Conservation (phyloP, 2,113 vertebrate species). For the Balaeniceps rex region DNA sequence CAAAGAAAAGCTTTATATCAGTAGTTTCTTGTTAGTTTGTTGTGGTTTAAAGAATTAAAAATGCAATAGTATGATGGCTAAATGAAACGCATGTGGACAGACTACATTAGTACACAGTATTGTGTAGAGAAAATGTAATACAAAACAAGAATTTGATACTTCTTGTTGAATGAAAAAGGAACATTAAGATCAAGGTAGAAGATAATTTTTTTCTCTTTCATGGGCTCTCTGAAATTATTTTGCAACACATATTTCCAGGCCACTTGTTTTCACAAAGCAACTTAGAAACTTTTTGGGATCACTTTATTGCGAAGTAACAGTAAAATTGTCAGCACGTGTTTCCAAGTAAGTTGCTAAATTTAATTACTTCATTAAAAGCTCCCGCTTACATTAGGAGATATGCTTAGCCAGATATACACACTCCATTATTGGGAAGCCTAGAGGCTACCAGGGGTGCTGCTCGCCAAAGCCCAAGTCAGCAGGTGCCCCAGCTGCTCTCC, state of each 20-base stretch:
- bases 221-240: not conserved
- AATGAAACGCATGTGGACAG: not conserved
- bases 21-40: not conserved
- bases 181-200: not conserved
- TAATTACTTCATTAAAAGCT: not conserved
- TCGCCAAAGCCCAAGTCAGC: rapidly evolving
- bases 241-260: not conserved
- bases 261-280: not conserved
- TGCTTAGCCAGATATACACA: too few relatives aligned
- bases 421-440: not conserved
- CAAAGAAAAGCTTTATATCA: not conserved
- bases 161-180: not conserved
- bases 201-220: not conserved
- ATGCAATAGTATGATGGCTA: not conserved
- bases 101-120: not conserved
- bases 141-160: not conserved
- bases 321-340: not conserved
- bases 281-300: not conserved
- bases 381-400: not conserved
- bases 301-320: not conserved
- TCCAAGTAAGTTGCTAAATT: not conserved
- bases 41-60: not conserved
- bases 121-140: not conserved
- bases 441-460: not conserved
- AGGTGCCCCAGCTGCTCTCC: not conserved